A percentile compares a stretch with the other conserved stretches of the same genome.
Conservation (phyloP, 1,140 invertebrate species). For the Calephelis nemesis region DNA sequence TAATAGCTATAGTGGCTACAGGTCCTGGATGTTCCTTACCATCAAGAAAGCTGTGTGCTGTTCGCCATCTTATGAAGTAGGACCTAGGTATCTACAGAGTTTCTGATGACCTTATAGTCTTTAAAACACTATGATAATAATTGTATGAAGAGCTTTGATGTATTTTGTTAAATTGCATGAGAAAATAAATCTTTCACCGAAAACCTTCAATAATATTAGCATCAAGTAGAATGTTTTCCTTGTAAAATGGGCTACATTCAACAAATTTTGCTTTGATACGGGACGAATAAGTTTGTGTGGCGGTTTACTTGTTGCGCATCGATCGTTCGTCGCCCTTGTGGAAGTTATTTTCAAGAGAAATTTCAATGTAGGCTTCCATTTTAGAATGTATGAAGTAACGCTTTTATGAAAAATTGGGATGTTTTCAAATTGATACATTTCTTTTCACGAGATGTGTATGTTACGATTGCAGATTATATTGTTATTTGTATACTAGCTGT, state of each 20-base stretch:
- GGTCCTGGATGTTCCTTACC: no score
- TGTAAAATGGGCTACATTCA: conserved; percentile 14
- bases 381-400: not conserved
- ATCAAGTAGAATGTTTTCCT: conserved; percentile 10
- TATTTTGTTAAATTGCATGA: not conserved
- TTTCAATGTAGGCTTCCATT: conserved; percentile 1
- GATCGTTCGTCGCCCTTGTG: conserved; percentile 36
- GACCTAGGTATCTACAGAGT: no score
- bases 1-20: no score
- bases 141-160: no score
- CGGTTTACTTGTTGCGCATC: conserved; percentile 64
- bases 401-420: not conserved
- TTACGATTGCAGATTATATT: no score
- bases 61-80: no score
- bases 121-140: no score
- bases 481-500: not conserved
- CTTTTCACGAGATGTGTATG: not conserved
- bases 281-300: conserved; percentile 25
- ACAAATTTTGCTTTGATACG: conserved; percentile 18
- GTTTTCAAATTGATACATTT: not conserved
- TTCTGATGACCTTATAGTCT: no score
- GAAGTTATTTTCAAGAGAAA: conserved; percentile 11
- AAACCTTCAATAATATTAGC: conserved; percentile 2
- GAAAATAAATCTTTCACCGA: not conserved
- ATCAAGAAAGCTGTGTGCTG: no score